Conservation (phyloP, 1,140 invertebrate species). For the Mamestra configurata region DNA sequence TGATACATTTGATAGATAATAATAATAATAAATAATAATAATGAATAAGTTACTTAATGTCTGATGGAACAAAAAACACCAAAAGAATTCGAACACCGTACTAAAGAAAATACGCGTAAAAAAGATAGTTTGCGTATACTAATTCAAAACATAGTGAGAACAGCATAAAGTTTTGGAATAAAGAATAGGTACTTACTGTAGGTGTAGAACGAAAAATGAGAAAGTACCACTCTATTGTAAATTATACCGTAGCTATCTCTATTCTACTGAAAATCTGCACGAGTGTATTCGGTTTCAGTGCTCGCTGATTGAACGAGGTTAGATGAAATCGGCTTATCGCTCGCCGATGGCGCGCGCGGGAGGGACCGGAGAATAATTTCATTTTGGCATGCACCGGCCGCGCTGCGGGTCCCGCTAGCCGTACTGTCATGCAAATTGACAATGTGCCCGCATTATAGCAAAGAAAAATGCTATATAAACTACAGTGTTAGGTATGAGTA, state of each 20-base stretch:
- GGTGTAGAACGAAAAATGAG: neutral
- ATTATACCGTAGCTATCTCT: neutral
- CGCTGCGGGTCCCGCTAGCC: conserved; percentile 19
- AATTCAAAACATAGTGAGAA: no score
- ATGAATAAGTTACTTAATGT: no score
- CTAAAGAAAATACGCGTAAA: no score
- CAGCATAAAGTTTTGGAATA: no score
- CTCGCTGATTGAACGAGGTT: conserved; percentile 80
- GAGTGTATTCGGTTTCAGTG: conserved; percentile 50
- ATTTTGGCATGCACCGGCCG: conserved; percentile 66
- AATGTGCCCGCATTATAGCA: conserved; percentile 53
- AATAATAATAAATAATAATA: no score
- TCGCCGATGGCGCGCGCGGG: conserved; percentile 62
- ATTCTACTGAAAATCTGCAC: conserved; percentile 56
- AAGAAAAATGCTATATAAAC: neutral
- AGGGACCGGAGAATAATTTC: conserved; percentile 71
- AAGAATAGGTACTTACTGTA: no score
- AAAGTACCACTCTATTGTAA: neutral
- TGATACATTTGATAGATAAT: no score
- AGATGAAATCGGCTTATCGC: conserved; percentile 81
- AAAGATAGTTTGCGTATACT: no score
- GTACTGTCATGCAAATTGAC: conserved; percentile 64
- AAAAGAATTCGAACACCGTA: no score
- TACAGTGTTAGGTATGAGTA: neutral
- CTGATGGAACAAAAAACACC: no score